These are phyloP conservation scores for Matsumurasca onukii DNA, from an alignment of 1,140 invertebrate species.

Conservation along the genomic window DNA sequence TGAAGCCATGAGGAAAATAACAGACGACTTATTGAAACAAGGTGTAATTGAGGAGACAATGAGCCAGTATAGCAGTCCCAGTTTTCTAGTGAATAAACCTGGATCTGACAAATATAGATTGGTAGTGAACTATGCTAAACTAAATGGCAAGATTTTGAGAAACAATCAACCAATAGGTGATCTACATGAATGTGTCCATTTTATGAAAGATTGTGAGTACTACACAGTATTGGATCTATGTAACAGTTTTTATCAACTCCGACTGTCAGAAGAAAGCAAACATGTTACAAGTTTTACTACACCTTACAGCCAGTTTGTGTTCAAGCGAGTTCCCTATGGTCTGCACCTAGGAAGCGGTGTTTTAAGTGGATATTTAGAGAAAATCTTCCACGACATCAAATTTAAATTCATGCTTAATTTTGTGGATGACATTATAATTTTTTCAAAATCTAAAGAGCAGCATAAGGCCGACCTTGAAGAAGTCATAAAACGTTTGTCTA, in stretches of 20 bases:
- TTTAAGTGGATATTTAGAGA: background rate
- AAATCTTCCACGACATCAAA: background rate
- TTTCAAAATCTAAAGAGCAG: background rate
- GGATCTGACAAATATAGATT: background rate
- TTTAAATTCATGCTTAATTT: background rate
- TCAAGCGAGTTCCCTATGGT: background rate
- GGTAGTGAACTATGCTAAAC: background rate
- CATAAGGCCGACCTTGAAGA: background rate
- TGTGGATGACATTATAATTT: background rate
- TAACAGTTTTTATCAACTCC: slow-evolving; percentile 4
- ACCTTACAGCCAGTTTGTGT: background rate
- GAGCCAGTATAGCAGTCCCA: background rate
- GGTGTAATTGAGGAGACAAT: background rate
- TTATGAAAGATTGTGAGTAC: background rate
- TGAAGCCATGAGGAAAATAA: background rate
- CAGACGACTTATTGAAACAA: background rate
- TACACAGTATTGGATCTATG: background rate
- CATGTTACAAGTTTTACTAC: background rate
- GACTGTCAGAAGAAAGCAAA: background rate
- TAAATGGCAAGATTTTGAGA: background rate
- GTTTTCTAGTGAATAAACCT: background rate
- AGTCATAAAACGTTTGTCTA: background rate
- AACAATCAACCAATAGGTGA: background rate
- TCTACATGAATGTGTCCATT: background rate
- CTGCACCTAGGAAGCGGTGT: background rate